A percentile compares a stretch with the other conserved stretches of the same genome.
Conservation (phyloP, 2,888 invertebrate species). For the Pollenia angustigena region DNA sequence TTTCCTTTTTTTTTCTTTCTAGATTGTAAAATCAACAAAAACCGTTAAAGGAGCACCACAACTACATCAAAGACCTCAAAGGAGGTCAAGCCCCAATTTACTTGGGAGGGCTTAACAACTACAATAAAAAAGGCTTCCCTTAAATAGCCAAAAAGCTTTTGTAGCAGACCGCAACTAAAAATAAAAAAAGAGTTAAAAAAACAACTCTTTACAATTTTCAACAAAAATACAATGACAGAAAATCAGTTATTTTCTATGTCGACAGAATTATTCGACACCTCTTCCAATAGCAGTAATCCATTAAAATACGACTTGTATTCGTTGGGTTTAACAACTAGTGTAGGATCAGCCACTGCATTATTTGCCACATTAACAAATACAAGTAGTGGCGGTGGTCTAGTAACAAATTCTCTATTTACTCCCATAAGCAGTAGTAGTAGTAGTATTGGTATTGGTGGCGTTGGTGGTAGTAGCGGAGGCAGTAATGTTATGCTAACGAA, state of each 20-base stretch:
- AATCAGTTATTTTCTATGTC: conserved; percentile 84
- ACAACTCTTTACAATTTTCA: conserved; percentile 46
- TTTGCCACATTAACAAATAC: conserved; percentile 72
- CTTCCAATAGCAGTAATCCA: conserved; percentile 83
- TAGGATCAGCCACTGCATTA: conserved; percentile 69
- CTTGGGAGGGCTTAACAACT: conserved; percentile 42
- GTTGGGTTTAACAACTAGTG: conserved; percentile 73
- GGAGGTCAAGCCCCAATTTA: conserved; percentile 59
- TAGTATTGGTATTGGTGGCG: conserved; percentile 66
- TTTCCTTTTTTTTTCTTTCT: conserved; percentile 4
- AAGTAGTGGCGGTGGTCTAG: conserved; percentile 42
- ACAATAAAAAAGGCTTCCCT: conserved; percentile 31
- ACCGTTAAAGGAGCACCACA: not conserved
- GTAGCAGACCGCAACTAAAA: not conserved
- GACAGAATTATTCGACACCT: conserved; percentile 84
- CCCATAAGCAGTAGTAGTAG: conserved; percentile 35
- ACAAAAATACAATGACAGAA: conserved; percentile 82
- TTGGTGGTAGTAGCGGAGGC: conserved; percentile 72
- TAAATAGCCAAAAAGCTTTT: conserved; percentile 54
- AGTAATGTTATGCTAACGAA: conserved; percentile 83
- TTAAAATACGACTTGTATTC: conserved; percentile 83
- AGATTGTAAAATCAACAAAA: conserved; percentile 11
- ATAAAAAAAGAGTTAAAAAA: conserved; percentile 33
- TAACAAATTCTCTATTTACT: conserved; percentile 60
- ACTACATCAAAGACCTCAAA: conserved; percentile 48